phyloP scores from a whole-genome alignment of 1,140 invertebrate genomes.

The Tachypleus tridentatus region DNA sequence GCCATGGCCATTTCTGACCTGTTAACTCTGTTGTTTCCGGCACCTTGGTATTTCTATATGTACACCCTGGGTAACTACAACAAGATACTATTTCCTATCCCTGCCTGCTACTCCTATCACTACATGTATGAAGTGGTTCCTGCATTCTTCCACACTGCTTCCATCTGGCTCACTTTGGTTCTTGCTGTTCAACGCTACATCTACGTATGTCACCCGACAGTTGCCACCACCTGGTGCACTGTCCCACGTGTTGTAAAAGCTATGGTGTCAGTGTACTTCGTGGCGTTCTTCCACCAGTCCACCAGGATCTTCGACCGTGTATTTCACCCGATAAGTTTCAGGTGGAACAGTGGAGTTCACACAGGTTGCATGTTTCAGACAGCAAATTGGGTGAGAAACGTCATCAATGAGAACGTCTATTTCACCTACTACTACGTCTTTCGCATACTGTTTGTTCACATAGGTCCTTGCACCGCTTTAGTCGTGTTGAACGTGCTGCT shows the following conservation, averaged over 20 bases:
- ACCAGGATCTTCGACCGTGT: constrained; percentile 60
- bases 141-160: constrained; percentile 80
- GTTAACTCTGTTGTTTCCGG: constrained; percentile 75
- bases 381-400: constrained; percentile 51
- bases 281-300: constrained; percentile 63
- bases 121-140: constrained; percentile 57
- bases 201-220: constrained; percentile 77
- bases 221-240: constrained; percentile 73
- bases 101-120: constrained; percentile 61
- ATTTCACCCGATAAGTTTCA: constrained; percentile 37
- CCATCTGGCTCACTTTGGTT: constrained; percentile 77
- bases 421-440: constrained; percentile 69
- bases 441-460: constrained; percentile 80
- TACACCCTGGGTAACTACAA: constrained; percentile 76
- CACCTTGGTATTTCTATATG: constrained; percentile 68
- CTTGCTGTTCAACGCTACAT: constrained; percentile 80
- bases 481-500: constrained; percentile 79
- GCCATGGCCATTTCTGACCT: constrained; percentile 87
- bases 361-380: constrained; percentile 9
- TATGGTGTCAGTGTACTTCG: constrained; percentile 55
- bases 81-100: constrained; percentile 55
- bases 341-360: constrained; percentile 45
- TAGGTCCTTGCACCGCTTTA: constrained; percentile 73
- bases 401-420: constrained; percentile 53
- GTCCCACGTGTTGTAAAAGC: constrained; percentile 64